Evolutionary conservation across 2,888 invertebrate species (phyloP).

Genomic region (Spodoptera littoralis): DNA sequence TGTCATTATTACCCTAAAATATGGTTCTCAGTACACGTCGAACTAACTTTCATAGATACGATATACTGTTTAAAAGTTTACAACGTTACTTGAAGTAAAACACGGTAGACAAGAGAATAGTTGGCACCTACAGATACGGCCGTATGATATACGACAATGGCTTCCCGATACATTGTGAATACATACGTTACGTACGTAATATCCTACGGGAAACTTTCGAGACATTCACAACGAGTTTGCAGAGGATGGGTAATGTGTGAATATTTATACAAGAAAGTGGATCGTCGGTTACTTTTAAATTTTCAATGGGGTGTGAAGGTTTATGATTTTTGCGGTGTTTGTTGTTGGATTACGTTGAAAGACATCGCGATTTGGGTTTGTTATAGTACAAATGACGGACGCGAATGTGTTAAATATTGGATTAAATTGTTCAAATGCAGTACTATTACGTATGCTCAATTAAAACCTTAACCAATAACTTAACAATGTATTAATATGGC

Average conservation of each 20-base stretch:
- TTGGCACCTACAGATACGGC: constrained; percentile 72
- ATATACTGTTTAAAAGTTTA: constrained; percentile 60
- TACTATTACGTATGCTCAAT: too few species aligned
- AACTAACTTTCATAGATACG: constrained; percentile 42
- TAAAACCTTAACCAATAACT: too few species aligned
- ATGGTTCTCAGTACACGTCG: constrained; percentile 10
- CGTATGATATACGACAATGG: constrained; percentile 73
- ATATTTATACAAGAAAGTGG: constrained; percentile 51
- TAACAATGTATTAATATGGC: too few species aligned
- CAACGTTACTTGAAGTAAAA: constrained; percentile 64
- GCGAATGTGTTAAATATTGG: too few species aligned
- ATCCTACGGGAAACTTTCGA: constrained; percentile 68
- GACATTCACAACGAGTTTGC: constrained; percentile 60
- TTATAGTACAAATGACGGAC: too few species aligned
- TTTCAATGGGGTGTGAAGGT: constrained; percentile 18
- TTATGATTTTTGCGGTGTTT: too few species aligned
- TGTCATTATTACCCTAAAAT: not conserved
- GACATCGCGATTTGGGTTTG: too few species aligned
- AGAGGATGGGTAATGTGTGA: constrained; percentile 50
- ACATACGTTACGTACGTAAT: constrained; percentile 60
- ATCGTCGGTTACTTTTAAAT: constrained; percentile 23
- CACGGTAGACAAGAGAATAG: constrained; percentile 62
- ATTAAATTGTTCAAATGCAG: too few species aligned
- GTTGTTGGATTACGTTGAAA: too few species aligned
- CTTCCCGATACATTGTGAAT: constrained; percentile 79